These are phyloP conservation scores for Numida meleagris DNA, from an alignment of 2,113 vertebrate species.

Conservation along the genomic window DNA sequence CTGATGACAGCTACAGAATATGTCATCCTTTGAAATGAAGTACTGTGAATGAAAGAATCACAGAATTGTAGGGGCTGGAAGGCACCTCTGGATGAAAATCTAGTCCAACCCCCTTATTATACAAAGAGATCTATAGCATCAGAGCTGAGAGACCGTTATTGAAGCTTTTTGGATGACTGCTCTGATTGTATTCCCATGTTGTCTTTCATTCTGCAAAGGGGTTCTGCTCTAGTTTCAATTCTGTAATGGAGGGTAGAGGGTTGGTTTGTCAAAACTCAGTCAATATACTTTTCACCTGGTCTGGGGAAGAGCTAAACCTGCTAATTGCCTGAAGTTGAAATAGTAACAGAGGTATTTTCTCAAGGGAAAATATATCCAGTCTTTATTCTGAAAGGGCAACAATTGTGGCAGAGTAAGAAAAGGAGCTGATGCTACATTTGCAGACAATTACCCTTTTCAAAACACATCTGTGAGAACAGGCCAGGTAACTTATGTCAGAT, in stretches of 20 bases:
- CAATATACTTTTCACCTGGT: background rate
- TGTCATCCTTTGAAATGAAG: background rate
- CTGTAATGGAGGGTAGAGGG: background rate
- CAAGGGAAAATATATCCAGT: background rate
- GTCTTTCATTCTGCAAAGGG: background rate
- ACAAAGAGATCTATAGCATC: background rate
- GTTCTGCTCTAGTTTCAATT: background rate
- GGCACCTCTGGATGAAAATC: no score
- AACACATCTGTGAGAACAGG: background rate
- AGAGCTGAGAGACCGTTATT: background rate
- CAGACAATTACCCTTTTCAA: background rate
- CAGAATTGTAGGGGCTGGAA: no score
- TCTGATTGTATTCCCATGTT: background rate
- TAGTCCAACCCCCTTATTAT: background rate
- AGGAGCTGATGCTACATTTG: background rate
- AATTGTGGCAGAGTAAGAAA: background rate
- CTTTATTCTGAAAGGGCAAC: background rate
- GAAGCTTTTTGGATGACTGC: background rate
- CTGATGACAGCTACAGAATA: background rate
- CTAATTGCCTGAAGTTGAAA: background rate
- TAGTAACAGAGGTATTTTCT: background rate
- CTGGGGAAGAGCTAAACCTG: background rate
- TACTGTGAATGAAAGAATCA: background rate
- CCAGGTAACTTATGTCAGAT: background rate
- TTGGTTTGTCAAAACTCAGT: background rate